Percentiles rank a stretch among this genome's conserved stretches.
phyloP scores from a whole-genome alignment of 2,888 invertebrate species.

The Parascotia fuliginaria region DNA sequence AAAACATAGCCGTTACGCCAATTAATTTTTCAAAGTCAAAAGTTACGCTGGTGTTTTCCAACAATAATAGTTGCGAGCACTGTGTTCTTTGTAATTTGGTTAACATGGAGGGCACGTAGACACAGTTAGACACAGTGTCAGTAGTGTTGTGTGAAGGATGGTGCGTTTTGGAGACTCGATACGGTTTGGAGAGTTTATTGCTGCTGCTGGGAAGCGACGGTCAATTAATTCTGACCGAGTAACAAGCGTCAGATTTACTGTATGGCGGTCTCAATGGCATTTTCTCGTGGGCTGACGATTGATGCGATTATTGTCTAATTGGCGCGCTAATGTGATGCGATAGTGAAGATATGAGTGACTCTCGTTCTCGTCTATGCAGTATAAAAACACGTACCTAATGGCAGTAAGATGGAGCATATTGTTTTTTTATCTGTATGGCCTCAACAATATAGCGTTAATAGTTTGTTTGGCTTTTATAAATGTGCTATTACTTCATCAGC shows the following conservation, averaged over 20 bases:
- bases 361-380: no score
- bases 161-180: slow-evolving; percentile 61
- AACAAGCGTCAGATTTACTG: slow-evolving; percentile 61
- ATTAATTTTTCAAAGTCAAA: slow-evolving; percentile 83
- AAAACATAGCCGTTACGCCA: slow-evolving; percentile 76
- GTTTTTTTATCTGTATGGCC: no score
- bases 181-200: slow-evolving; percentile 69
- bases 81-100: slow-evolving; percentile 20
- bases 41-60: slow-evolving; percentile 56
- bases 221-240: slow-evolving; percentile 70
- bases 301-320: slow-evolving; percentile 55
- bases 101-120: not conserved
- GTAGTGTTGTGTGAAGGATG: slow-evolving; percentile 12
- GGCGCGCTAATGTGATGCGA: slow-evolving; percentile 36
- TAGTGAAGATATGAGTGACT: slow-evolving; percentile 8
- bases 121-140: slow-evolving; percentile 16
- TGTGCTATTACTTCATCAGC: no score
- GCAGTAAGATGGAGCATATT: no score
- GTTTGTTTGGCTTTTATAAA: no score
- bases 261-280: slow-evolving; percentile 41
- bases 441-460: no score
- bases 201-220: slow-evolving; percentile 53
- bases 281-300: slow-evolving; percentile 46
- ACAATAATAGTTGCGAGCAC: slow-evolving; percentile 29
- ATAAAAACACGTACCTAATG: no score